A percentile compares a stretch with the other conserved stretches of the same genome.
These are phyloP conservation scores for Diplodus puntazzo DNA, from an alignment of 2,797 vertebrate genomes.

Conservation along the genomic window DNA sequence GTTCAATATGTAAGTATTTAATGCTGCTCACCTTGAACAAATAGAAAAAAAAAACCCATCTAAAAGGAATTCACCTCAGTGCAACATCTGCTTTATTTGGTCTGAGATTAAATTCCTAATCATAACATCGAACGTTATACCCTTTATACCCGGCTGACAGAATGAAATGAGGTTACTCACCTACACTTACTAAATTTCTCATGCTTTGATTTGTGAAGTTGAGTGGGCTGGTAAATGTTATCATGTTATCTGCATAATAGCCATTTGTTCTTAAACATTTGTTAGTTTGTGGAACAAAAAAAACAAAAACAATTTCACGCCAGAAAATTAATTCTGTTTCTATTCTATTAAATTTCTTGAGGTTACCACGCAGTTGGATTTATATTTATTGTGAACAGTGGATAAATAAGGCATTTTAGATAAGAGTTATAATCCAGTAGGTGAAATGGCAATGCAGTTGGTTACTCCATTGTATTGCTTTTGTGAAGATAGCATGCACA, in stretches of 20 bases:
- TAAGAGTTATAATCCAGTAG: not conserved
- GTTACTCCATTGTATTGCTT: not conserved
- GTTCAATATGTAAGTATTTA: constrained; percentile 1
- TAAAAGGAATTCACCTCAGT: constrained; percentile 1
- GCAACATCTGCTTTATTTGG: not conserved
- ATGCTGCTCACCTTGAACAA: constrained; percentile 14
- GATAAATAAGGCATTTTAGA: not conserved
- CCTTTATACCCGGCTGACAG: constrained; percentile 1
- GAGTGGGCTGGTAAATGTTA: constrained; percentile 31
- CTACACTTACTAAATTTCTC: constrained; percentile 11
- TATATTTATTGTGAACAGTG: constrained; percentile 5
- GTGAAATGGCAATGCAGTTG: not conserved
- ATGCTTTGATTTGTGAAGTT: constrained; percentile 43
- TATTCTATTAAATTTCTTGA: not conserved
- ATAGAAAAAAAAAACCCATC: not conserved
- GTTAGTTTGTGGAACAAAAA: no score
- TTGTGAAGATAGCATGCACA: not conserved
- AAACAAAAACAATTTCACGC: constrained; percentile 36
- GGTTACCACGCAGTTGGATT: not conserved
- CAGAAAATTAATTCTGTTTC: constrained; percentile 16
- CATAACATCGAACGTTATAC: not conserved
- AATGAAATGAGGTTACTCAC: constrained; percentile 27
- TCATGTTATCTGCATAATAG: not conserved
- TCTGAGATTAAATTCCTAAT: not conserved
- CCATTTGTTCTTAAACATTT: constrained; percentile 6